phyloP scores from a whole-genome alignment of 1,140 invertebrate genomes.

The Phenacoccus solenopsis region DNA sequence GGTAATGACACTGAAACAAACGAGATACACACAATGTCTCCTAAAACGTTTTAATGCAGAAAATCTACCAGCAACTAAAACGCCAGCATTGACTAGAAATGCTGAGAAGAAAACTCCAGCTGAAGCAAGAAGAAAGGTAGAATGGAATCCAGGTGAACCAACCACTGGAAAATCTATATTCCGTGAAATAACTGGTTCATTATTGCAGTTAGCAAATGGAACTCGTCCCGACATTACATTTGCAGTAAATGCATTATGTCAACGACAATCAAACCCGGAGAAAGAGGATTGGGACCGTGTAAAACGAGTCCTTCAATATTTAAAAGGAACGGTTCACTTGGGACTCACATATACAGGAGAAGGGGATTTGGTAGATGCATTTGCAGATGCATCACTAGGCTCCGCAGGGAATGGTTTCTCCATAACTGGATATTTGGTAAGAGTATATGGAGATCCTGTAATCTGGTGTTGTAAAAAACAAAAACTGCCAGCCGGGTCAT shows the following conservation, averaged over 20 bases:
- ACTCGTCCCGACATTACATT: too few relatives aligned
- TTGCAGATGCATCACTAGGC: background rate
- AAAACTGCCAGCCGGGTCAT: conserved; percentile 10
- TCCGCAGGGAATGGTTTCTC: background rate
- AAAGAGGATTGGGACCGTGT: too few relatives aligned
- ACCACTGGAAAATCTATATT: too few relatives aligned
- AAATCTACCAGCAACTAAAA: background rate
- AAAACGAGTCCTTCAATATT: too few relatives aligned
- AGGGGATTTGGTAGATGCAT: too few relatives aligned
- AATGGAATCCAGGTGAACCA: too few relatives aligned
- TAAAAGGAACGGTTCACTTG: too few relatives aligned
- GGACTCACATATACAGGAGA: background rate
- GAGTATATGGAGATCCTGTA: conserved; percentile 13
- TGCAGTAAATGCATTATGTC: too few relatives aligned
- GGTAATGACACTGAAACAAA: background rate
- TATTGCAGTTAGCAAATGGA: too few relatives aligned
- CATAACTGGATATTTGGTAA: conserved; percentile 4
- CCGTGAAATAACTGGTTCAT: too few relatives aligned
- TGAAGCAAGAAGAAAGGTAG: too few relatives aligned
- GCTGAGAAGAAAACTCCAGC: background rate
- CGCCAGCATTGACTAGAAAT: background rate
- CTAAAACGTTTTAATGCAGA: conserved; percentile 18
- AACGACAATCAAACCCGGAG: too few relatives aligned
- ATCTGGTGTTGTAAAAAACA: conserved; percentile 19
- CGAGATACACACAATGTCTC: background rate